Base-by-base conservation (phyloP, 2,797 vertebrate genomes). In the Huso huso region DNA sequence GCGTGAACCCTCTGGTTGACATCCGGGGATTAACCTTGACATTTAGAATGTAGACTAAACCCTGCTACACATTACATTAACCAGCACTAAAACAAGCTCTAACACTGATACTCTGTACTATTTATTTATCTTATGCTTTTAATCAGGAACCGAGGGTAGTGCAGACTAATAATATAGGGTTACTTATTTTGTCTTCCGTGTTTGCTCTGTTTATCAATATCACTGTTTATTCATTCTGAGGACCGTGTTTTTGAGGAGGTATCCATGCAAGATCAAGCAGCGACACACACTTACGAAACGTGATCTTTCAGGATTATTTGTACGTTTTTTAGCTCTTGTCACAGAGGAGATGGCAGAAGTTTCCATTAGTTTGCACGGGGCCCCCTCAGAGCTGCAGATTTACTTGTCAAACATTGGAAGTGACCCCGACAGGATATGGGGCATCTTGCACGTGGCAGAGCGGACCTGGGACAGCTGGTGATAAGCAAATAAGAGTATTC, bases 321-420 rank as follows among this genome's bases (percentile, higher is more conserved):
- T 79, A 72, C 77, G 78, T 78, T 37, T 37, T 37, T 64, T 49
- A 18, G 67, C 66, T 70, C 74, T 72, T 71, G 84, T 84, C 83
- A 87, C 74, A 82, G 83, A 82, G 66, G 68, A 84, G 71, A 64
- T 71, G 75, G 77, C 85, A 87, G 84, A 84, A 75, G 81, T 84
- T 84, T 86, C 81, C 82, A 76, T 79, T 87, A 79, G 76, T 76
- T 82, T 75, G 78, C 49, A 18, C 65, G 59, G 8, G 57, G 18
- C 63, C 37, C n/a, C 12, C 7, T 58, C 57, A 12, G 65, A 68
- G 70, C 63, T 72, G 18, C 8, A 79, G 82, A 85, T 86, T 83
- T 84, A 83, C 75, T 74, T 87, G 85, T 90, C 88, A 90, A 82
- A 89, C 87, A 81, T 79, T 77, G 74, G 71, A 80, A 79, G 68